Percentiles rank a stretch among this genome's conserved stretches.
phyloP scores from a whole-genome alignment of 1,140 invertebrate species.

The Sarcophaga bullata region DNA sequence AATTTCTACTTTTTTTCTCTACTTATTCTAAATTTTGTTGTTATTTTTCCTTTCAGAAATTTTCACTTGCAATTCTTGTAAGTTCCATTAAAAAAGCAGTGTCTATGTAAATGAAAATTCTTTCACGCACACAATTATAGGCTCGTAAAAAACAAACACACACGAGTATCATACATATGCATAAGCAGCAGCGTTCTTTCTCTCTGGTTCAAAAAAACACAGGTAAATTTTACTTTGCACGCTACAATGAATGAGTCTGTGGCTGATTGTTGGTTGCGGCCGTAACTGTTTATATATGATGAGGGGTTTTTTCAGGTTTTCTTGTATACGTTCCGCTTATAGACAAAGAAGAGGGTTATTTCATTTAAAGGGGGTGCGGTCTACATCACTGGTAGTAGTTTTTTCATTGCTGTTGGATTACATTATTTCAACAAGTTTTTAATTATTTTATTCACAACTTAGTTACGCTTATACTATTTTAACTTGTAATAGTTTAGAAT shows the following conservation, averaged over 20 bases:
- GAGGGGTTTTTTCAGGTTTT: constrained; percentile 7
- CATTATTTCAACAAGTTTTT: constrained; percentile 24
- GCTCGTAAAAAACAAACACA: constrained; percentile 11
- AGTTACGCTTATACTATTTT: neutral
- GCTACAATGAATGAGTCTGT: neutral
- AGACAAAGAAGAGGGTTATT: constrained; percentile 1
- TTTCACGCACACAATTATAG: constrained; percentile 14
- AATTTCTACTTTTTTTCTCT: constrained; percentile 9
- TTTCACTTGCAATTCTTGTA: constrained; percentile 25
- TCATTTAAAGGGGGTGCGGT: constrained; percentile 9
- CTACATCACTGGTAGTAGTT: neutral
- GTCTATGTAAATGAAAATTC: constrained; percentile 31
- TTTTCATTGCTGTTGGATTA: neutral
- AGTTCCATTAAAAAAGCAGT: neutral
- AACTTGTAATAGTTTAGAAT: neutral
- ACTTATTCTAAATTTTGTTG: neutral
- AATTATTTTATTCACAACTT: neutral
- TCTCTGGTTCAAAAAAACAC: neutral
- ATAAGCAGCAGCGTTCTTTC: neutral
- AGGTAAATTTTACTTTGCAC: constrained; percentile 10
- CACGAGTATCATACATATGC: neutral
- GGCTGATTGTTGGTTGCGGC: neutral
- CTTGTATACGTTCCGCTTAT: constrained; percentile 1
- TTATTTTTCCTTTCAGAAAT: neutral
- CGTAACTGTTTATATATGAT: neutral